Base-by-base conservation (phyloP, 2,888 invertebrate genomes). In the Spicauda simplicius region DNA sequence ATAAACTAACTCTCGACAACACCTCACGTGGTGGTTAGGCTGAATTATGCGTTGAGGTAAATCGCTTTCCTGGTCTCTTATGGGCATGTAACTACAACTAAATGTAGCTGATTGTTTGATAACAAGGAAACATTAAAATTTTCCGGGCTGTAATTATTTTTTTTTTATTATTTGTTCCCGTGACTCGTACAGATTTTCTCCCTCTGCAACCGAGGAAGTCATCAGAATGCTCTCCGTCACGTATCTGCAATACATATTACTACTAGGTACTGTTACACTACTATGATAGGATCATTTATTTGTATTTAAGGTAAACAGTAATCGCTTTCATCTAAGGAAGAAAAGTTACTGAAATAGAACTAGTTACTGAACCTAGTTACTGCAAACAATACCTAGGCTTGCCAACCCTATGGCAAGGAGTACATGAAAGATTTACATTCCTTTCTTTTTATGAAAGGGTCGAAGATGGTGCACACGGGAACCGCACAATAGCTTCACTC, bases 1-100 rank as follows among this genome's bases (percentile, higher is more conserved):
- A 62, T 68, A 62, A 68, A 68, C 66, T 18, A 57, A 57, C 57
- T 53, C 60, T 61, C 66, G 61, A 61, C 64, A 65, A 53, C 50
- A 52, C 60, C 66, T 66, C 60, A 60, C 60, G 60, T 41, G 56
- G 56, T 48, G 37, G 67, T 61, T 66, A 55, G 60, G 20, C 20
- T 66, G 60, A 53, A 52, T 60, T 41, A 60, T 66, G 54, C 55
- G 37, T 33, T 55, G 48, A 55, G 59, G 48, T 56, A 50, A 66
- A 60, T 30, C 45, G 59, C 66, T 66, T 66, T 66, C 66, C 58
- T 54, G 45, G 20, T 12, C 57, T 41, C 25, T 48, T 45, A 45
- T 45, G 12, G 41, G 20, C 41, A 48, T 45, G 30, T 59, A 59
- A 50, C 6, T n/a, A 45, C 50, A 50, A 50, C 14, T 45, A 7